Base-by-base conservation (phyloP, 2,113 vertebrate genomes). In the Tetrax tetrax region DNA sequence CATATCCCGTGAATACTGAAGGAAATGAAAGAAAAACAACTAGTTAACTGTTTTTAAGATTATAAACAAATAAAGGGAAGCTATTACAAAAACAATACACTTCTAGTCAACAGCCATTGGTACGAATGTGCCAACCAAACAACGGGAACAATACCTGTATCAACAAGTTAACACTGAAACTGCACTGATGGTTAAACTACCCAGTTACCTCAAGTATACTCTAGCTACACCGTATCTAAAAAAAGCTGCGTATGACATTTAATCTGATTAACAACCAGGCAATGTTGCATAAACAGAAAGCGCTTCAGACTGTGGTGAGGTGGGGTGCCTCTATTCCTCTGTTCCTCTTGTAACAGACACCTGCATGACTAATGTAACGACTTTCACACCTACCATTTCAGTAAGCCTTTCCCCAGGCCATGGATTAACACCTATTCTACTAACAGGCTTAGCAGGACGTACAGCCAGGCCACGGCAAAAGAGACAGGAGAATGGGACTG, bases 101-200 rank as follows among this genome's bases (percentile, higher is more conserved):
- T 35, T 76, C 33, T 37, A 90, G 64, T 59, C 76, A 83, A 90
- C 35, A 82, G 91, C 19, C 69, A 60, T 69, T 4, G 1, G 17
- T 38, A 81, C 81, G 51, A 70, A 83, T 13, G 65, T 25, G 11
- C 65, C 75, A 56, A 84, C 69, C 77, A 76, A 95, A 94, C 41
- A 80, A 56, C 2, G 8, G 37, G 25, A 89, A 63, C 50, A 72
- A 54, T 60, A 71, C 25, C 71, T 88, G 0, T 20, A 71, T 23
- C 57, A 94, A 60, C 65, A 92, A 90, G 41, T 56, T 83, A 94
- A 86, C 63, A 81, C 4, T 35, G 87, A 64, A 84, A 94, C 84
- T 83, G 83, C 84, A 50, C 29, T 82, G 54, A 85, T 59, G 33
- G 60, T 57, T 89, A 56, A 88, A 92, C n/a, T 61, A 83, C 37